Base-by-base conservation (phyloP, 2,797 vertebrate species). In the Peromyscus eremicus region DNA sequence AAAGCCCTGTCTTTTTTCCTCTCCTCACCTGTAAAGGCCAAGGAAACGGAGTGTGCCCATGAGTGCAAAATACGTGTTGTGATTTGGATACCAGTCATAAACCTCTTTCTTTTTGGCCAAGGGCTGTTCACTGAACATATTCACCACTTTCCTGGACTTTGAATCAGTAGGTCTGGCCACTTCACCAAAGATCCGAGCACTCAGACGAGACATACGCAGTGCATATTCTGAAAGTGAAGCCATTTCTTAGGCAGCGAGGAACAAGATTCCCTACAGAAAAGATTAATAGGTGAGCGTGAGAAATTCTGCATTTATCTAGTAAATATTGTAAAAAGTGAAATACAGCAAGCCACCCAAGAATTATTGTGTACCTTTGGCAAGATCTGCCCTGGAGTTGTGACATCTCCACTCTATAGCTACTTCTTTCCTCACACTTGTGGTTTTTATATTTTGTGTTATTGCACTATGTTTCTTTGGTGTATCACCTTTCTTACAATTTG, bases 61-160 rank as follows among this genome's bases (percentile, higher is more conserved):
- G 97, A 99, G 98, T 12, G 98, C 98, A 0, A 98, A 99, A 92
- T 99, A 99, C 82, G 99, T 98, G 94, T 99, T 99, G 98, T 99
- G 99, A 73, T 99, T 98, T 49, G 99, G 99, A 94, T 99, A 99
- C 99, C 99, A 99, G 96, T 99, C 98, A 0, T 99, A 99, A 68
- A 99, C 99, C 60, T 99, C 99, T 87, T 99, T 99, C 97, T 1
- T 98, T 97, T 98, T 99, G 96, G 99, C 99, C 95, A 99, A 21
- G 2, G 99, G 99, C 25, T 98, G 99, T 94, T 99, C 99, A 23
- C 99, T 99, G 96, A 99, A 99, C 64, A 99, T 97, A 93, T 98
- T 98, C 57, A 99, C 99, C 90, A 99, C 99, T 93, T 99, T 99
- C 99, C 99, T 99, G 0, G 99, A 99, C 14, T 97, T 99, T 27